Base-by-base conservation (phyloP, 2,113 vertebrate genomes). In the Penelope pileata region DNA sequence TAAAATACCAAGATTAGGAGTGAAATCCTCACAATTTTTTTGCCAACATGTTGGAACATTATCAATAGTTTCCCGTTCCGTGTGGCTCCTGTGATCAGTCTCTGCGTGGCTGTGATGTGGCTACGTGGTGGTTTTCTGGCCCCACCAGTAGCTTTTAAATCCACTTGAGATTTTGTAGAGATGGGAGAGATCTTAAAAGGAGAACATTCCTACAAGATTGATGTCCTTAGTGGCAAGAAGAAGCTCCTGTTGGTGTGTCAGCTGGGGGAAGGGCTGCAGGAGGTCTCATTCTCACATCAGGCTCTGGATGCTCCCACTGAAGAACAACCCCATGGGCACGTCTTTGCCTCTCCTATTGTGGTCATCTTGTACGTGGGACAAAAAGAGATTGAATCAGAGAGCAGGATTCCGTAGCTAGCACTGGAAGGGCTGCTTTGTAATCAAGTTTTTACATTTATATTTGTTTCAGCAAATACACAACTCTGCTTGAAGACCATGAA, bases 381-480 rank as follows among this genome's bases (percentile, higher is more conserved):
- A 43, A 42, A 43, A 63, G 48, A 74, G 43, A 10, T 8, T 30
- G 32, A 43, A 86, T 32, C 76, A 34, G n/a, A 42, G 58, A 18
- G 34, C 8, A 7, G 42, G 59, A 58, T 83, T 12, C 74, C 42
- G 43, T 82, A 53, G 63, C 58, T 26, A 69, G 24, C 16, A 29
- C 32, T 42, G 66, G 38, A 60, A 38, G 30, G 26, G 34, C 74
- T 88, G 64, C 54, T 78, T 63, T 83, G 19, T 51, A 73, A 68
- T 9, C 53, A 56, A 43, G 34, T 51, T 85, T 67, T 82, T 47
- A 40, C n/a, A 27, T 9, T 89, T 47, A 89, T 51, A 54, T 82
- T 92, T 36, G 13, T 83, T 96, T 66, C 95, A 99, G 99, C 93
- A 98, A 99, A 58, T 99, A 99, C 50, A 99, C 99, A 60, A 98